These are phyloP conservation scores for Montipora capitata DNA, from an alignment of 92 coral and sea anemone genomes.

Conservation along the genomic window DNA sequence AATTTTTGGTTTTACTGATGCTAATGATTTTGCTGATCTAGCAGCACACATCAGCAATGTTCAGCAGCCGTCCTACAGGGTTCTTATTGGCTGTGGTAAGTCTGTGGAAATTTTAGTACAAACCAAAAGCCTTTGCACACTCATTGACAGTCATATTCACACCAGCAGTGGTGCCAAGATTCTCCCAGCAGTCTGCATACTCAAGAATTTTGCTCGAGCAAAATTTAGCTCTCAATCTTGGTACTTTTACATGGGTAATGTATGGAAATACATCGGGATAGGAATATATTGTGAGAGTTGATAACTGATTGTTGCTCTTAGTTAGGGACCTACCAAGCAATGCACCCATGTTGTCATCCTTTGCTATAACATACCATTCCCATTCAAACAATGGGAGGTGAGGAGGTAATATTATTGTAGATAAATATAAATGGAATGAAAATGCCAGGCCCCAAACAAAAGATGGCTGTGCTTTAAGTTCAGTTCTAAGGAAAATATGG, in stretches of 20 bases:
- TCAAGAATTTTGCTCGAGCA: conserved; percentile 10
- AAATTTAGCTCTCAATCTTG: conserved; percentile 8
- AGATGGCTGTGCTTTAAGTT: too few relatives aligned
- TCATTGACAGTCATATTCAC: conserved; percentile 63
- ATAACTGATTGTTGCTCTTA: too few relatives aligned
- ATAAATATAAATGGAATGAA: too few relatives aligned
- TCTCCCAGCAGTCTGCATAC: conserved; percentile 17
- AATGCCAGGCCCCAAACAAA: too few relatives aligned
- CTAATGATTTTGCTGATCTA: conserved; percentile 40
- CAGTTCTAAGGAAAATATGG: too few relatives aligned
- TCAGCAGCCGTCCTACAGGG: conserved; percentile 38
- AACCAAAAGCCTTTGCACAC: conserved; percentile 34
- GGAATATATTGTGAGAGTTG: background rate
- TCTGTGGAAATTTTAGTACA: conserved; percentile 44
- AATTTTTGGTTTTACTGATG: conserved; percentile 44
- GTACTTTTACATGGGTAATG: conserved; percentile 26
- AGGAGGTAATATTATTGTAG: too few relatives aligned
- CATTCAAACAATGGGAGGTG: too few relatives aligned
- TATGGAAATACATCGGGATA: conserved; percentile 4
- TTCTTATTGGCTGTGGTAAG: conserved; percentile 39
- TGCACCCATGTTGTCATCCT: too few relatives aligned
- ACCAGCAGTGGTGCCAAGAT: conserved; percentile 42
- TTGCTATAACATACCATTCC: too few relatives aligned
- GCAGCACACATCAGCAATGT: conserved; percentile 23
- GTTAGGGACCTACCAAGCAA: too few relatives aligned